Percentiles rank a stretch among this genome's conserved stretches.
These are phyloP conservation scores for Meandrusa payeni DNA, from an alignment of 2,888 invertebrate species.

Conservation along the genomic window DNA sequence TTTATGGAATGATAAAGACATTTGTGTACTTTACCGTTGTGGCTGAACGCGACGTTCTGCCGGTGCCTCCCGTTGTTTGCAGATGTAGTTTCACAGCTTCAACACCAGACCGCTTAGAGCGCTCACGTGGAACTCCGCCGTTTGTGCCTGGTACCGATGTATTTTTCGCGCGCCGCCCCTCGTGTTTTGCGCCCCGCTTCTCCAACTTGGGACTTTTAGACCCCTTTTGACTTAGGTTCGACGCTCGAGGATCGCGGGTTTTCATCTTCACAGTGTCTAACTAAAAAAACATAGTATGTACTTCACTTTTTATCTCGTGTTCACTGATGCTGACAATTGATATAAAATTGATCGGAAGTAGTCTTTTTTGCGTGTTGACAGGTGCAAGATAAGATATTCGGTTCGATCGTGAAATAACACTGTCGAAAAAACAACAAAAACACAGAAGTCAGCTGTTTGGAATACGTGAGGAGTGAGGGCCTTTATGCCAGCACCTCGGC, in stretches of 20 bases:
- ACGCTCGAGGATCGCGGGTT: conserved; percentile 50
- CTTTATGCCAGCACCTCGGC: conserved; percentile 62
- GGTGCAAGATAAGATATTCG: conserved; percentile 63
- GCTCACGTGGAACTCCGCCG: conserved; percentile 34
- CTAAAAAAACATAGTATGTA: conserved; percentile 23
- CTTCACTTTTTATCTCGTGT: conserved; percentile 28
- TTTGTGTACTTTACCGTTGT: conserved; percentile 49
- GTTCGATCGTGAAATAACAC: conserved; percentile 58
- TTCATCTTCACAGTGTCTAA: conserved; percentile 54
- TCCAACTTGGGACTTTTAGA: conserved; percentile 36
- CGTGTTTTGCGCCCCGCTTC: conserved; percentile 27
- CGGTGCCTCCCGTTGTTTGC: conserved; percentile 61
- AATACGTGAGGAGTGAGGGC: conserved; percentile 58
- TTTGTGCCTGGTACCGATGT: conserved; percentile 32
- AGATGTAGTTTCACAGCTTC: conserved; percentile 71
- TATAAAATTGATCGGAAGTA: conserved; percentile 46
- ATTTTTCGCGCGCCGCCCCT: conserved; percentile 24
- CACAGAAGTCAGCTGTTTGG: conserved; percentile 47
- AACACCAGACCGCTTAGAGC: conserved; percentile 63
- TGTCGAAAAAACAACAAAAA: conserved; percentile 63
- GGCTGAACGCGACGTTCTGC: conserved; percentile 70
- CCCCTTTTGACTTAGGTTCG: conserved; percentile 38
- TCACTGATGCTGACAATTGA: conserved; percentile 34
- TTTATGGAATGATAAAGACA: not conserved
- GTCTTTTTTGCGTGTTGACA: conserved; percentile 35